Base-by-base conservation (phyloP, 2,888 invertebrate genomes). In the Drepanosiphum platanoidis region DNA sequence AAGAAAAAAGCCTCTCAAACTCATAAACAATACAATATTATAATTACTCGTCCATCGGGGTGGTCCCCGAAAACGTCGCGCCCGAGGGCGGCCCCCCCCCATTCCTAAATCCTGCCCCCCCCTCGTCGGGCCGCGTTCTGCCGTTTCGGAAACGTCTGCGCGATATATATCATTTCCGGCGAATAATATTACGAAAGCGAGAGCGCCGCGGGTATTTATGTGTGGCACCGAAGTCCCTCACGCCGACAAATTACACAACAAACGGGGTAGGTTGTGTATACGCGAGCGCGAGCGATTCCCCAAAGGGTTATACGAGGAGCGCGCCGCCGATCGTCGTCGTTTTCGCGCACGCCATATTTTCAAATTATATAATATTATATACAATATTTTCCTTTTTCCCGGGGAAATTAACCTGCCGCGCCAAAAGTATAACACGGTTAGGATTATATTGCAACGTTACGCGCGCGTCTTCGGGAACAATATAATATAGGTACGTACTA, bases 281-380 rank as follows among this genome's bases (percentile, higher is more conserved):
- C n/a, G n/a, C n/a, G n/a, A n/a, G n/a, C n/a, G n/a, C 32, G 27
- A 27, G 68, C n/a, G 46, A 82, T 83, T 83, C 83, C 83, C 83
- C 66, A 52, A 75, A 83, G 83, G 83, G 83, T 74, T 83, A 61
- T 42, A 32, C 68, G 34, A 42, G 30, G 32, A n/a, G 30, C n/a
- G 22, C n/a, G 13, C 15, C 15, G n/a, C n/a, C n/a, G n/a, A n/a
- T n/a, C n/a, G n/a, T n/a, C 81, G 61, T 42, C 39, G 72, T 74
- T 64, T 64, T 82, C n/a, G 61, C 27, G 22, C n/a, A 30, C 5
- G 36, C 74, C 46, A 84, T 84, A 84, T 84, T 84, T 84, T 75
- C 64, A 84, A 77, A 84, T 84, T 83, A 82, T n/a, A n/a, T n/a
- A n/a, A n/a, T n/a, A n/a, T n/a, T n/a, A n/a, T n/a, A n/a, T n/a